Percentiles rank a stretch among this genome's conserved stretches.
These are phyloP conservation scores for Lasioglossum villosulum DNA, from an alignment of 2,888 invertebrate species.

Conservation along the genomic window DNA sequence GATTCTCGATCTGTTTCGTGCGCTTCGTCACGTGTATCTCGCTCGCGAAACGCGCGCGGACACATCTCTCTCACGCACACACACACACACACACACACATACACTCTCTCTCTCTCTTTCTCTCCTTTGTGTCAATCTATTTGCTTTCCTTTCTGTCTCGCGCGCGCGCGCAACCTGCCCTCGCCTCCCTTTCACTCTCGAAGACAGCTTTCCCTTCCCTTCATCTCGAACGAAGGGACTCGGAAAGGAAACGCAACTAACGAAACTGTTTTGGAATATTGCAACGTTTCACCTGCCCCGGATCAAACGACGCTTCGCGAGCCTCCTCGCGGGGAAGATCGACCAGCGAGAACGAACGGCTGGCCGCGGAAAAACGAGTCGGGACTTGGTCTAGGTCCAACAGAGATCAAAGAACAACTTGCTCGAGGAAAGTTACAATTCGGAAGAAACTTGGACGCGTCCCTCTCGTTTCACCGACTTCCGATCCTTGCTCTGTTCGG, in stretches of 20 bases:
- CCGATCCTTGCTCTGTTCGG: slow-evolving; percentile 5
- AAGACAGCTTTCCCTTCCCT: slow-evolving; percentile 55
- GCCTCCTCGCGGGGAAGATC: neutral
- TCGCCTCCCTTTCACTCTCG: slow-evolving; percentile 60
- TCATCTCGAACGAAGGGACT: slow-evolving; percentile 43
- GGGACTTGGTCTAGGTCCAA: slow-evolving; percentile 32
- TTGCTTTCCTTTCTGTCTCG: neutral
- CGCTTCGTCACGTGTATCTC: too few relatives aligned
- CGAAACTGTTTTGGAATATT: slow-evolving; percentile 78
- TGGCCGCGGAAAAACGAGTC: slow-evolving; percentile 7
- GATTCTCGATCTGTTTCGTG: slow-evolving; percentile 55
- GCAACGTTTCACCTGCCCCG: slow-evolving; percentile 80
- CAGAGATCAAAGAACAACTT: slow-evolving; percentile 66
- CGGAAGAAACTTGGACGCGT: slow-evolving; percentile 57
- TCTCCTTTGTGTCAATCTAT: neutral
- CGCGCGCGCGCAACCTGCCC: slow-evolving; percentile 22
- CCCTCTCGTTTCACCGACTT: slow-evolving; percentile 6
- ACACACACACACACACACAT: too few relatives aligned
- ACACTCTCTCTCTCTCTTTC: neutral
- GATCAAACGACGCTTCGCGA: slow-evolving; percentile 45
- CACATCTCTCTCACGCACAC: neutral
- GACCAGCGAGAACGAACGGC: neutral
- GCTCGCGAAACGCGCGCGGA: too few relatives aligned
- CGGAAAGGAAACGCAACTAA: slow-evolving; percentile 38
- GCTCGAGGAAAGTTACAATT: slow-evolving; percentile 56